phyloP scores from a whole-genome alignment of 2,113 vertebrate genomes.

The Cebus imitator region DNA sequence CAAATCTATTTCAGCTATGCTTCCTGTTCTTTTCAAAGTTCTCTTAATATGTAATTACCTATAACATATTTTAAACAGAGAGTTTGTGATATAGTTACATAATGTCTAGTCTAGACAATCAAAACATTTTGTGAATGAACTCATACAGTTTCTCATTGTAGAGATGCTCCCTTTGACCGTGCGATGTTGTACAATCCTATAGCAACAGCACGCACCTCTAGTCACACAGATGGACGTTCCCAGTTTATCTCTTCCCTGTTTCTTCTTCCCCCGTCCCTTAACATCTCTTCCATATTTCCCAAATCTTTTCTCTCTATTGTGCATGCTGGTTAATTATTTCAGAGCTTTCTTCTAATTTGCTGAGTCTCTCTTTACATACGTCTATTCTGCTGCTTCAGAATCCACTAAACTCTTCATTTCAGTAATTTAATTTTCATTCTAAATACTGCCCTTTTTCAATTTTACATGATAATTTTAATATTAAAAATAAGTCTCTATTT shows the following conservation, averaged over 20 bases:
- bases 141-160: neutral
- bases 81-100: neutral
- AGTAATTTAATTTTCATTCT: neutral
- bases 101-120: no score
- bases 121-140: neutral
- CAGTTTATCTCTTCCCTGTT: neutral
- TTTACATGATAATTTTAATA: neutral
- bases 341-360: neutral
- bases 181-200: fast-evolving
- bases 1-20: neutral
- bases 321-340: neutral
- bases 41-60: neutral
- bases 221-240: neutral
- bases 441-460: neutral
- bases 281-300: neutral
- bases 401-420: neutral
- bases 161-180: fast-evolving
- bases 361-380: neutral
- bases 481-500: neutral
- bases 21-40: neutral
- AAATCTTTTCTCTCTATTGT: neutral
- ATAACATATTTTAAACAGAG: neutral
- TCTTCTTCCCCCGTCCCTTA: neutral
- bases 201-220: fast-evolving
- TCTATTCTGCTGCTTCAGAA: neutral